Evolutionary conservation across 2,888 invertebrate genomes (phyloP).

Genomic region (Cryptocheilus praepositus): DNA sequence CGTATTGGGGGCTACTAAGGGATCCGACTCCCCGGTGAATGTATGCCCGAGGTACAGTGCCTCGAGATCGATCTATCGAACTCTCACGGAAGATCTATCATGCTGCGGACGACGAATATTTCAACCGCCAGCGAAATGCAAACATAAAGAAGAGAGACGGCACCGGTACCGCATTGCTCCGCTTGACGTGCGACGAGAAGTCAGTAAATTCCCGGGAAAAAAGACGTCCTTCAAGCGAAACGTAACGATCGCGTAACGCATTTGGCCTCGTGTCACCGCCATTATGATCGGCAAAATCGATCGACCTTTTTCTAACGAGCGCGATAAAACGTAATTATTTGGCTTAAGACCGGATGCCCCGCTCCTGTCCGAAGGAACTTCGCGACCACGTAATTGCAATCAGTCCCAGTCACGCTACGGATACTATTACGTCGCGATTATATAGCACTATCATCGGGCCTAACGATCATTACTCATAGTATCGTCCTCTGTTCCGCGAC

Average conservation of each 20-base stretch:
- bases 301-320: too few relatives aligned
- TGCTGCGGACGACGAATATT: slow-evolving; percentile 16
- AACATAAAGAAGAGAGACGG: slow-evolving; percentile 26
- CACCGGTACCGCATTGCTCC: slow-evolving; percentile 36
- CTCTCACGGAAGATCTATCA: slow-evolving; percentile 33
- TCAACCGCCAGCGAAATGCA: slow-evolving; percentile 19
- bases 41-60: slow-evolving; percentile 11
- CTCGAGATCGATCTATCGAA: slow-evolving; percentile 38
- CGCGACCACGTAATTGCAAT: too few relatives aligned
- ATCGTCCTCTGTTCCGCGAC: slow-evolving; percentile 13
- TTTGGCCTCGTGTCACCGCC: not conserved
- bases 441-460: slow-evolving; percentile 42
- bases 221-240: too few relatives aligned
- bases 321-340: too few relatives aligned
- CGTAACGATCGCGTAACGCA: too few relatives aligned
- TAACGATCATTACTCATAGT: slow-evolving; percentile 37
- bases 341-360: too few relatives aligned
- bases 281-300: not conserved
- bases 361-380: too few relatives aligned
- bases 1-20: slow-evolving; percentile 36
- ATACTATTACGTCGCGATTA: slow-evolving; percentile 29
- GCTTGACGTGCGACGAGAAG: not conserved
- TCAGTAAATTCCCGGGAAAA: too few relatives aligned
- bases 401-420: too few relatives aligned
- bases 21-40: slow-evolving; percentile 28